Evolutionary conservation across 1,140 invertebrate species (phyloP).

Genomic region (Diorhabda elongata): DNA sequence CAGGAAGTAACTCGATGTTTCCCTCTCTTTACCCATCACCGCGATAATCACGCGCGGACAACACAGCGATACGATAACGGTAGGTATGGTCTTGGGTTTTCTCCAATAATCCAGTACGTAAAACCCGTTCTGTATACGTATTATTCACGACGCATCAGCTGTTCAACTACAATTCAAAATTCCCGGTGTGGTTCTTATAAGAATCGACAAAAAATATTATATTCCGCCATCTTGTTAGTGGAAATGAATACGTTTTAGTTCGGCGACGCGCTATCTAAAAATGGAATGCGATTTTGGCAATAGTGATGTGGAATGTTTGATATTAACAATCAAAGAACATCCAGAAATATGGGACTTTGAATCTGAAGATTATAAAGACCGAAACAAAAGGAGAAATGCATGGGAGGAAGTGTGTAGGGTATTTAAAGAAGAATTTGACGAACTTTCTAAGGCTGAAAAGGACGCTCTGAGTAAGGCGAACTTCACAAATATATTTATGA

Average conservation of each 20-base stretch:
- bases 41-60: background rate
- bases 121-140: background rate
- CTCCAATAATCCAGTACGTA: background rate
- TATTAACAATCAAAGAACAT: background rate
- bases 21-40: background rate
- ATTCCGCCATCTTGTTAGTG: background rate
- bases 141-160: background rate
- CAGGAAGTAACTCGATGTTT: no score
- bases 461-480: background rate
- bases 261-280: background rate
- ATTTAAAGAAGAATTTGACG: background rate
- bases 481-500: no score
- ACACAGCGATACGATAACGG: background rate
- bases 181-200: background rate
- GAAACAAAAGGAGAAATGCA: background rate
- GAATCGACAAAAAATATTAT: background rate
- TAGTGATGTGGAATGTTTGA: background rate
- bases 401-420: background rate
- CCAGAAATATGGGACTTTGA: background rate
- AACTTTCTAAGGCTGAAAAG: background rate
- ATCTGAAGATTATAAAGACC: background rate
- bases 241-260: background rate
- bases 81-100: background rate
- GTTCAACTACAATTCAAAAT: background rate
- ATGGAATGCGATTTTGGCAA: background rate